phyloP scores from a whole-genome alignment of 2,888 invertebrate genomes.

The Thereva unica region DNA sequence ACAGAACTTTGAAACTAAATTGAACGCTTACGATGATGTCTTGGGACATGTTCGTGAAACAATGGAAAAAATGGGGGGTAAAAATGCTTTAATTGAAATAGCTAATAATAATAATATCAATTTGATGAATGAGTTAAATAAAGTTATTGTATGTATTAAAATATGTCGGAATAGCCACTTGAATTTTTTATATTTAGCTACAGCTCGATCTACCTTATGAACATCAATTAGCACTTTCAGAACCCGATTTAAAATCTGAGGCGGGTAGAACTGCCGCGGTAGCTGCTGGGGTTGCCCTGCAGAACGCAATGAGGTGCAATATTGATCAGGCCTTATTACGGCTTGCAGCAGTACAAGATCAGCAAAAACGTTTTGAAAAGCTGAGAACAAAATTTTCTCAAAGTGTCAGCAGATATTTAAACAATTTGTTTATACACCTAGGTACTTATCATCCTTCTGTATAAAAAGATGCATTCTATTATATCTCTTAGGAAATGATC shows the following conservation, averaged over 20 bases:
- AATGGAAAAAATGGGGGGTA: constrained; percentile 89
- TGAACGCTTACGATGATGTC: constrained; percentile 80
- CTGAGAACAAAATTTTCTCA: constrained; percentile 79
- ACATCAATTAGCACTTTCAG: constrained; percentile 69
- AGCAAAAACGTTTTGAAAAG: constrained; percentile 76
- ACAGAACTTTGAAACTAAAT: constrained; percentile 70
- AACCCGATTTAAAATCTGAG: constrained; percentile 72
- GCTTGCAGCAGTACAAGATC: constrained; percentile 79
- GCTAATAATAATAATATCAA: constrained; percentile 84
- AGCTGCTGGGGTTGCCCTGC: constrained; percentile 72
- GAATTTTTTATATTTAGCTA: constrained; percentile 56
- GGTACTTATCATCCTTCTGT: constrained; percentile 57
- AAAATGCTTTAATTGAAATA: constrained; percentile 83
- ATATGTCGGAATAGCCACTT: neutral
- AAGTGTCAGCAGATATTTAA: constrained; percentile 85
- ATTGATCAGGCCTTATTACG: constrained; percentile 67
- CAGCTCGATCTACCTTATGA: constrained; percentile 72
- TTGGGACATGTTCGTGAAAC: constrained; percentile 83
- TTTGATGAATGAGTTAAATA: constrained; percentile 76
- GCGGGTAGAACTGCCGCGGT: constrained; percentile 67
- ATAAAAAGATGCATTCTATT: neutral
- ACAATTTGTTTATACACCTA: constrained; percentile 93
- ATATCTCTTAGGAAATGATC: constrained; percentile 64
- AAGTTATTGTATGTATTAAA: constrained; percentile 68
- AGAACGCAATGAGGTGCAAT: constrained; percentile 73